Evolutionary conservation across 1,140 invertebrate species (phyloP), one percentile per base, ranked within the genome.

Genomic region (Pristionchus pacificus): DNA sequence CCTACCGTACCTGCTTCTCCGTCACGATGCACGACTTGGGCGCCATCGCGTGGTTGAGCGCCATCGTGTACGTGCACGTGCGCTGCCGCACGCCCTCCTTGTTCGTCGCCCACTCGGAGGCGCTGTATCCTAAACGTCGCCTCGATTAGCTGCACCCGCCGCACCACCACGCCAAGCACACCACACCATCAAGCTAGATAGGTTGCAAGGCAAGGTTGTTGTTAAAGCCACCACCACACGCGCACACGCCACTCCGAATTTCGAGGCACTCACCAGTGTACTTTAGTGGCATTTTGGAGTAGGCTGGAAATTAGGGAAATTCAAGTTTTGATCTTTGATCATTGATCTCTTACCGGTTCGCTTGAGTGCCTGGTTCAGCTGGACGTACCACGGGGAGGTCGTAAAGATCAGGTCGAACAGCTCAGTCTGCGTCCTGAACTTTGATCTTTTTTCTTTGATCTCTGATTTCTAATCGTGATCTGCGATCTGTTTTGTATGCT

Each of bases 1-100:
- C 19, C 6, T 28, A 30, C 1, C 61, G 33, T 31, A 59, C 49
- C 59, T 73, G 71, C n/a, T 69, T 73, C 30, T 73, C 71, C 25
- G 69, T 73, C 38, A 73, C 71, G 28, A 68, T 27, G 24, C 69
- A 72, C 1, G 13, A 33, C 25, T 73, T 73, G 19, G 71, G 30
- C 2, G 65, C 71, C 57, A 73, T 33, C 6, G 71, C 58, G 49
- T 73, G 70, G 19, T 60, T 49, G 1, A 73, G 38, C 28, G 30
- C 60, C 31, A 73, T 55, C 2, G 32, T 73, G 38, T 68, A 73
- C 2, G 71, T 69, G 13, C 65, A 68, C 19, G 66, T 68, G 10
- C 71, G 32, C 2, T 57, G 33, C 29, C 68, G 55, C 1, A 63
- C 60, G 60, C 71, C 71, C 28, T 68, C 31, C 60, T 73, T 61